phyloP scores from a whole-genome alignment of 2,113 vertebrate species.

The Cardinalis cardinalis region DNA sequence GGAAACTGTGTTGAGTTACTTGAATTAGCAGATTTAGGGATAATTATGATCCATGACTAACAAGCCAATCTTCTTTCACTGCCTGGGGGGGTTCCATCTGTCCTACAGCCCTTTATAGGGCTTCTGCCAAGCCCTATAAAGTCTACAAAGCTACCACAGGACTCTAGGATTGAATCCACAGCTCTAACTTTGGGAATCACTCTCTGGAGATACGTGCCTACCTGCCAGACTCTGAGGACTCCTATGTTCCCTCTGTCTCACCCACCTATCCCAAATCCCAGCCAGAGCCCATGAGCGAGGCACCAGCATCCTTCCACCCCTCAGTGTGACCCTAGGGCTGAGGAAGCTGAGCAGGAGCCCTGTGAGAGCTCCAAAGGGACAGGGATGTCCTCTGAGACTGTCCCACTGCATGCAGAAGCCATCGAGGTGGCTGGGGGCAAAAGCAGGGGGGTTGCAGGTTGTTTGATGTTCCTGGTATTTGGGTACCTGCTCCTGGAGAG shows the following conservation, averaged over 20 bases:
- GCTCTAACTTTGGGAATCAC: not conserved
- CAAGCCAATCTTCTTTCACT: not conserved
- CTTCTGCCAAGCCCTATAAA: not conserved
- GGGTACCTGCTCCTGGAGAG: not conserved
- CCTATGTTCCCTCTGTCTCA: not conserved
- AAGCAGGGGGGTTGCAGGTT: not conserved
- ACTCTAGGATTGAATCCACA: not conserved
- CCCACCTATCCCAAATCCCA: not conserved
- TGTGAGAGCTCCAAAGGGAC: not conserved
- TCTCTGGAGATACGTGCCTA: not conserved
- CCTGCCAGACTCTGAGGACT: not conserved
- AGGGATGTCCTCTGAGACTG: not conserved
- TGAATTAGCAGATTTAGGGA: not conserved
- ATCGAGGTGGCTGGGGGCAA: not conserved
- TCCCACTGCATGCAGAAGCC: rapidly evolving
- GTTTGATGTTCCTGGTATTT: not conserved
- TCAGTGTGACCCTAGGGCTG: not conserved
- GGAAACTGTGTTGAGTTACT: not conserved
- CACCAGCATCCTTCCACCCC: not conserved
- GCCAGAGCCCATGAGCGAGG: not conserved
- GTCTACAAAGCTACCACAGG: not conserved
- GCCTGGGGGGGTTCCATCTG: not conserved
- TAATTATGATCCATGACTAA: not conserved
- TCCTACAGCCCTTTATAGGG: not conserved
- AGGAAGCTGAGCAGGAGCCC: not conserved